Base-by-base conservation (phyloP, 2,113 vertebrate species). In the Mola mola region DNA sequence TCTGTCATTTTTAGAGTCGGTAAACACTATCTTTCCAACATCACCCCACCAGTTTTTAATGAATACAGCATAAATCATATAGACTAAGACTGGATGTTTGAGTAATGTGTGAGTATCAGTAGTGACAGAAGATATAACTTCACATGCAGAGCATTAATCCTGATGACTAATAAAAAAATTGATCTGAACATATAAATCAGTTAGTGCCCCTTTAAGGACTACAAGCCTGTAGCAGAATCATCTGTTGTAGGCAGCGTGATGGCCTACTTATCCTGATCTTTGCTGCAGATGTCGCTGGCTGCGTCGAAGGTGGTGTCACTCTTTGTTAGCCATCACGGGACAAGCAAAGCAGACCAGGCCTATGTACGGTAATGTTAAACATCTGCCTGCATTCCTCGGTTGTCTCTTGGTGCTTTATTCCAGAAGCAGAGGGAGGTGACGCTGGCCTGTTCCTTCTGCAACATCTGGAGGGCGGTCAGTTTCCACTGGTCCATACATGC, bases 301-400 rank as follows among this genome's bases (percentile, higher is more conserved):
- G 44, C 65, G 33, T 25, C 12, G 8, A 58, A 73, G 38, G 26
- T 33, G 57, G 19, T 2, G 25, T 62, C 58, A 13, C 28, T 33
- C 41, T 56, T 25, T 47, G 52, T 79, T 57, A 74, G 75, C 40
- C 42, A 52, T 64, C 28, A 58, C 6, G 46, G 38, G 62, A 57
- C 42, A 53, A 17, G 17, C n/a, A 19, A 46, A 31, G 46, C 51
- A 64, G 64, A 57, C 34, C 22, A 19, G 51, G 59, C 68, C 72
- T 28, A 28, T 31, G 15, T 51, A 22, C 29, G 41, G 52, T 64
- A 52, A 82, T 73, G 49, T 61, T 64, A 53, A 78, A 87, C 77
- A 84, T 79, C 67, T 87, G 82, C 67, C 51, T 5, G 28, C 73
- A 82, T 82, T 82, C 76, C 71, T 77, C 49, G 37, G 8, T 33